These are phyloP conservation scores for Lagopus leucura DNA, from an alignment of 2,113 vertebrate species.

Conservation along the genomic window DNA sequence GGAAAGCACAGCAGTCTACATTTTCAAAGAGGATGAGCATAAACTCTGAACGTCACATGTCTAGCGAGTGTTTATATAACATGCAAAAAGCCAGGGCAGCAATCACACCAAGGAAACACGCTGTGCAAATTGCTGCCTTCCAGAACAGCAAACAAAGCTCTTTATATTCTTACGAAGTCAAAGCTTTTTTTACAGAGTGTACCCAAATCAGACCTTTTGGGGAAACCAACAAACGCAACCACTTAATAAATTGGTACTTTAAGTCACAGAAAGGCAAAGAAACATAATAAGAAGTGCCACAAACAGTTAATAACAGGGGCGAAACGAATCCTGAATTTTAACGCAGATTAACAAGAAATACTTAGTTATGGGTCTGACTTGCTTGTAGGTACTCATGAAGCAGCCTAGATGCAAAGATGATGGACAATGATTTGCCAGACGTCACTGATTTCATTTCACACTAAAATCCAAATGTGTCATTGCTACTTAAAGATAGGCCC, in stretches of 20 bases:
- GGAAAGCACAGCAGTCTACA: background rate
- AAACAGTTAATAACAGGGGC: background rate
- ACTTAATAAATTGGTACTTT: background rate
- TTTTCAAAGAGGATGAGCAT: background rate
- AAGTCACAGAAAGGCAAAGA: background rate
- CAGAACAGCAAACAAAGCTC: background rate
- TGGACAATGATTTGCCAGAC: background rate
- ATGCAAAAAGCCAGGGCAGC: background rate
- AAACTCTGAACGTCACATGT: background rate
- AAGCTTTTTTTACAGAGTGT: background rate
- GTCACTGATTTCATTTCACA: background rate
- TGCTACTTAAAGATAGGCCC: background rate
- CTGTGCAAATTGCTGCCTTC: background rate
- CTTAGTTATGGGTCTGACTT: background rate
- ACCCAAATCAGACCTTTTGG: background rate
- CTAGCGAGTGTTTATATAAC: fast-evolving
- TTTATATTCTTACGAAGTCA: background rate
- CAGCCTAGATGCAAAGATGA: background rate
- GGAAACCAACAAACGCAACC: background rate
- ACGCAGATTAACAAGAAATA: background rate
- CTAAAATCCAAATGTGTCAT: background rate
- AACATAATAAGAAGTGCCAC: background rate
- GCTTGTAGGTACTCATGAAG: background rate
- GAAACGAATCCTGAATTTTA: background rate
- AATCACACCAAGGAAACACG: background rate